These are phyloP conservation scores for Lepus townsendii DNA, from an alignment of 2,797 vertebrate species.

Conservation along the genomic window DNA sequence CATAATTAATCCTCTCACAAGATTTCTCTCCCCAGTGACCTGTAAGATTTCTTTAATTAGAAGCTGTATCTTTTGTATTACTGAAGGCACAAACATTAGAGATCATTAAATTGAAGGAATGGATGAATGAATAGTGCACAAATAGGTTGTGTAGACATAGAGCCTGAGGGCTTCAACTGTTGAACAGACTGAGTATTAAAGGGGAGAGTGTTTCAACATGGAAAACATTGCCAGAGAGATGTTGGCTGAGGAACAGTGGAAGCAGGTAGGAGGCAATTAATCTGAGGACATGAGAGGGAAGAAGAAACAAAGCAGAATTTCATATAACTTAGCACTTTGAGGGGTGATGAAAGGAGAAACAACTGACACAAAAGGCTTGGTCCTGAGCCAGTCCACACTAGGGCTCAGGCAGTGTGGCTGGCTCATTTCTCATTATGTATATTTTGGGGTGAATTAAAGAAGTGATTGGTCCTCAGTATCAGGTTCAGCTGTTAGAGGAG, in stretches of 20 bases:
- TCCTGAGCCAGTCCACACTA: background rate
- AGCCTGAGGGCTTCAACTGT: background rate
- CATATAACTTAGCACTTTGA: background rate
- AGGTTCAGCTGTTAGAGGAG: constrained; percentile 28
- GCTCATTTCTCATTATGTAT: constrained; percentile 1
- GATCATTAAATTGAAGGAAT: background rate
- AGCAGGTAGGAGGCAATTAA: constrained; percentile 10
- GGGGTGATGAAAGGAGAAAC: constrained; percentile 31
- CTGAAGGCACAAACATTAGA: background rate
- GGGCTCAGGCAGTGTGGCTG: background rate
- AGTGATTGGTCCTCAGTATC: background rate
- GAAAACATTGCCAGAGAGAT: constrained; percentile 23
- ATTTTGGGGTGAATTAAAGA: constrained; percentile 24
- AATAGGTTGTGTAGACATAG: background rate
- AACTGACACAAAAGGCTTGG: background rate
- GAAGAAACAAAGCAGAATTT: constrained; percentile 61
- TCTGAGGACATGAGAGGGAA: constrained; percentile 30
- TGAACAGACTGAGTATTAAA: background rate
- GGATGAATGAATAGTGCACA: background rate
- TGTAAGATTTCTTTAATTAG: background rate
- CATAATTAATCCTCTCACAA: background rate
- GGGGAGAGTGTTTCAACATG: constrained; percentile 11
- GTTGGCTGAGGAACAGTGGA: background rate
- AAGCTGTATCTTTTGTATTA: background rate
- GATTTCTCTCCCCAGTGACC: background rate